Evolutionary conservation across 2,888 invertebrate genomes (phyloP).

Genomic region (Nemapogon koenigi): DNA sequence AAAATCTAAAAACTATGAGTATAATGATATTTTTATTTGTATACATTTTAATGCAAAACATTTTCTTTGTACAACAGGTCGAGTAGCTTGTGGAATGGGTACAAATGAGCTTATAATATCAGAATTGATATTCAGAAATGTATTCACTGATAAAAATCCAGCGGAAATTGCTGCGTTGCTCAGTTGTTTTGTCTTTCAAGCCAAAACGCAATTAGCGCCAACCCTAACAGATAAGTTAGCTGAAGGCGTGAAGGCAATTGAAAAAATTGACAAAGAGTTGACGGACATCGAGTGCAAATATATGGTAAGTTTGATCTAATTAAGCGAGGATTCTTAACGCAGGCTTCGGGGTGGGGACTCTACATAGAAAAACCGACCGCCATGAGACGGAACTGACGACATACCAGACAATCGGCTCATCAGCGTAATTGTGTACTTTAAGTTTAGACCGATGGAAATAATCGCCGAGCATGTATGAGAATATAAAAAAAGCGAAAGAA

Average conservation of each 20-base stretch:
- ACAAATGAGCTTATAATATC: constrained; percentile 90
- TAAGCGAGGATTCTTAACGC: too few relatives aligned
- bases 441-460: too few relatives aligned
- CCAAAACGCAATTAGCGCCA: constrained; percentile 70
- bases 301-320: constrained; percentile 45
- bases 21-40: too few relatives aligned
- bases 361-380: too few relatives aligned
- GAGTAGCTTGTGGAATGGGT: constrained; percentile 56
- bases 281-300: constrained; percentile 69
- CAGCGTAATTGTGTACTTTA: too few relatives aligned
- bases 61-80: not conserved
- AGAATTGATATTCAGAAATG: constrained; percentile 90
- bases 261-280: constrained; percentile 72
- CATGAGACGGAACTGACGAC: too few relatives aligned
- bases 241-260: constrained; percentile 72
- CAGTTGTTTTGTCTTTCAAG: constrained; percentile 93
- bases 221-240: constrained; percentile 65
- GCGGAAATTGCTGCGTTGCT: constrained; percentile 94
- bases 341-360: too few relatives aligned
- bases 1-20: not conserved
- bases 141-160: constrained; percentile 83
- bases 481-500: too few relatives aligned
- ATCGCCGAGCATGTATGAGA: too few relatives aligned
- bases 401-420: too few relatives aligned
- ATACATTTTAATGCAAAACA: too few relatives aligned